These are phyloP conservation scores for Lasioglossum albipes DNA, from an alignment of 1,140 invertebrate species.

Conservation along the genomic window DNA sequence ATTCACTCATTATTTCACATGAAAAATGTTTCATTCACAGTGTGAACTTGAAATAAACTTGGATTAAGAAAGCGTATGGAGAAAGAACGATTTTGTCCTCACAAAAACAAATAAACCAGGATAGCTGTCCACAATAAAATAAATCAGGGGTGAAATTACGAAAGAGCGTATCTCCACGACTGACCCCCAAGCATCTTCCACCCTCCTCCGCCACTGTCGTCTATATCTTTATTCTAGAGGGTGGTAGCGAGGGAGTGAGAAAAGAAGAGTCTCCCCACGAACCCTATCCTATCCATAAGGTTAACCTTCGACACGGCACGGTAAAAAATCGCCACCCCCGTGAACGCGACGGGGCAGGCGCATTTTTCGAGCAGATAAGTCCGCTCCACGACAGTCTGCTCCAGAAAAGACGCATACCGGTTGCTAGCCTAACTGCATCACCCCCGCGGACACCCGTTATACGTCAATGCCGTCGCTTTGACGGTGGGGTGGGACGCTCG, in stretches of 20 bases:
- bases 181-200: background rate
- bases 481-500: background rate
- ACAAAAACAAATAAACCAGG: too few relatives aligned
- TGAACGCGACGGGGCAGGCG: background rate
- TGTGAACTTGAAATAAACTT: too few relatives aligned
- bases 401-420: slow-evolving; percentile 14
- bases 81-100: too few relatives aligned
- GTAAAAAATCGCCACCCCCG: slow-evolving; percentile 48
- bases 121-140: slow-evolving; percentile 55
- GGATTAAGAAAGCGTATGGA: too few relatives aligned
- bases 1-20: too few relatives aligned
- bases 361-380: slow-evolving; percentile 25
- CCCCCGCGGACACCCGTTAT: slow-evolving; percentile 56
- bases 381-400: background rate
- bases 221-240: background rate
- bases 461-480: slow-evolving; percentile 54
- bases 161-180: slow-evolving; percentile 30
- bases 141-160: slow-evolving; percentile 70
- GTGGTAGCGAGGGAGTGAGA: too few relatives aligned
- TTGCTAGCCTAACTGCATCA: slow-evolving; percentile 10
- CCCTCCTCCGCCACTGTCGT: background rate
- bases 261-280: background rate
- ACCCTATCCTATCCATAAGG: slow-evolving; percentile 27
- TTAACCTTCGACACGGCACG: slow-evolving; percentile 32
- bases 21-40: too few relatives aligned